Evolutionary conservation across 2,797 vertebrate genomes (phyloP), one percentile per base, ranked within the genome.

Genomic region (Cyprinodon diabolis): DNA sequence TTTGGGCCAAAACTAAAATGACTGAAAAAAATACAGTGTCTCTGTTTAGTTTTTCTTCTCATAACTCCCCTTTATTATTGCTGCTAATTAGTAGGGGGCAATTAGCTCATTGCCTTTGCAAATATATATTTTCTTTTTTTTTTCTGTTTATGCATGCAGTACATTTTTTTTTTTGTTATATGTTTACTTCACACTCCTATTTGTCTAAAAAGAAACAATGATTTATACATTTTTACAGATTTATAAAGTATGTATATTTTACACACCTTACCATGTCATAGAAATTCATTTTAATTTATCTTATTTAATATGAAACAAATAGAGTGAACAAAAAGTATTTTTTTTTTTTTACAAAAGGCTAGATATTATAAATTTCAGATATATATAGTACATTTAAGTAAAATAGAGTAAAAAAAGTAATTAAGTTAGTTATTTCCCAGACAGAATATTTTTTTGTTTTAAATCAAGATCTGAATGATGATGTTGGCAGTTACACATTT

Each of bases 1-100:
- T 89, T 88, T 86, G 87, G 88, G 35, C 83, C 66, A 71, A 86
- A 91, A 92, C 85, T 93, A 82, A 79, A 79, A 71, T 23, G n/a
- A 74, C 70, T 80, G 82, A 83, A 49, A 81, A 81, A 79, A 83
- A 68, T 90, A 83, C 74, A 88, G 76, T 71, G 19, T 54, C 71
- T 65, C 70, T 74, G 66, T 56, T 63, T 69, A 14, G n/a, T 35
- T 65, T 21, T 73, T 55, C 71, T 47, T 78, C 48, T 68, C 56
- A 63, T 48, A 49, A n/a, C 73, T 75, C 57, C 69, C 67, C 75
- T 19, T 82, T 71, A 48, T 69, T 48, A 57, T 25, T 69, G 54
- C 75, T 71, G 69, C 73, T 77, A 67, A 72, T 75, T 80, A 67
- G 76, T 60, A 10, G 35, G 1, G 1, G 15, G 23, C 8, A 52